Conservation (phyloP, 2,888 invertebrate genomes). For the Neoitamus cyanurus region DNA sequence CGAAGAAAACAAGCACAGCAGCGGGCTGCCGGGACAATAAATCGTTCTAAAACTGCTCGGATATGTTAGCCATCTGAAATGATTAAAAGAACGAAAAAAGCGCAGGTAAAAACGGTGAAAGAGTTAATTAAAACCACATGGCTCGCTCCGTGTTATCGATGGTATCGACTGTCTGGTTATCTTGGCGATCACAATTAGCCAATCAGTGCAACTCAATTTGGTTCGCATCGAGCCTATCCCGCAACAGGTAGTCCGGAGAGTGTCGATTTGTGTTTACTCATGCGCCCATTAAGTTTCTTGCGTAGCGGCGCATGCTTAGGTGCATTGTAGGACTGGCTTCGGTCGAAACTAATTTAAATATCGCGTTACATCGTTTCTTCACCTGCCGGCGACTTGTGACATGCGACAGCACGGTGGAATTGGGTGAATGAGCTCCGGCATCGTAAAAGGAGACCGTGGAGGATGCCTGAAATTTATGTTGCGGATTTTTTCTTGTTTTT, state of each 20-base stretch:
- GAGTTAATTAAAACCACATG: constrained; percentile 1
- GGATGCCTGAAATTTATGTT: neutral
- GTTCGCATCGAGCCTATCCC: neutral
- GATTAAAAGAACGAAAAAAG: neutral
- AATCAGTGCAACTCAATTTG: constrained; percentile 1
- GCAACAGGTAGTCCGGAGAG: neutral
- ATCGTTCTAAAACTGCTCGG: neutral
- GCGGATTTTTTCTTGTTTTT: neutral
- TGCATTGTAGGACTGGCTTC: neutral
- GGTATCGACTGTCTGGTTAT: neutral
- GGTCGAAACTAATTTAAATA: neutral
- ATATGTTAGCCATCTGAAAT: neutral
- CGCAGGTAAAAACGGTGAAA: neutral
- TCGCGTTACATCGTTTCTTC: neutral
- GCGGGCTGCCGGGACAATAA: neutral
- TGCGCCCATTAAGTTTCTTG: neutral
- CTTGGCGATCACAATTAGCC: neutral
- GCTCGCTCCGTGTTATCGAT: neutral
- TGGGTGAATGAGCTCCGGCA: neutral
- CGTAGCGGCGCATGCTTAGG: neutral
- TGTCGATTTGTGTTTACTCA: neutral
- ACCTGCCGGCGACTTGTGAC: neutral
- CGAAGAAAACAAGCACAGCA: neutral
- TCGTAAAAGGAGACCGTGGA: neutral
- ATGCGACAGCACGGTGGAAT: neutral